These are phyloP conservation scores for Acipenser transmontanus DNA, from an alignment of 2,797 vertebrate genomes.

Conservation along the genomic window DNA sequence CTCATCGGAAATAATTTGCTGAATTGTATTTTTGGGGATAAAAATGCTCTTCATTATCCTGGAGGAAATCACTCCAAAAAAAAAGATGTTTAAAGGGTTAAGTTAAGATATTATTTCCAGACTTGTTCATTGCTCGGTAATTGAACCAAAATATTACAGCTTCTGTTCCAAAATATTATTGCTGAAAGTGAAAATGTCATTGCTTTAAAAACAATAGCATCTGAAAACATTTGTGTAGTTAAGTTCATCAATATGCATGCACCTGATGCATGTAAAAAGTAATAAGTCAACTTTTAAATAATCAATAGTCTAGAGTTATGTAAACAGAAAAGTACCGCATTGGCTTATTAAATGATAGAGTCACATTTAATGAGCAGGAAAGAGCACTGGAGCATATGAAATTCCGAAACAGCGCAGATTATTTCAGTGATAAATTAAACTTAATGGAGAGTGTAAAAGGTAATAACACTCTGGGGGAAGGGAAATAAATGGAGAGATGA, in stretches of 20 bases:
- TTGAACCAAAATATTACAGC: too few species aligned
- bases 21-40: too few species aligned
- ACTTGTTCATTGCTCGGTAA: too few species aligned
- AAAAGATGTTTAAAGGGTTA: too few species aligned
- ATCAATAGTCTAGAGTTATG: slow-evolving; percentile 25
- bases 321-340: slow-evolving; percentile 61
- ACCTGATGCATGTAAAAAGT: slow-evolving; percentile 2
- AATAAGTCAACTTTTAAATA: slow-evolving; percentile 10
- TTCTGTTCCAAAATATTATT: too few species aligned
- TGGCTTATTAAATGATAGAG: slow-evolving; percentile 72
- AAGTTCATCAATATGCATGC: not conserved
- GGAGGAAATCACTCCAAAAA: too few species aligned
- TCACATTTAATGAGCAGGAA: slow-evolving; percentile 69
- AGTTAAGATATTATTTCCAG: too few species aligned
- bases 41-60: too few species aligned
- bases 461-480: slow-evolving; percentile 63
- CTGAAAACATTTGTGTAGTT: not conserved
- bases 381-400: slow-evolving; percentile 60
- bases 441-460: slow-evolving; percentile 76
- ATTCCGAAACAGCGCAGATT: slow-evolving; percentile 70
- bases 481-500: slow-evolving; percentile 65
- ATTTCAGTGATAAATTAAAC: slow-evolving; percentile 70
- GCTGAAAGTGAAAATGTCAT: too few species aligned
- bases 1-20: too few species aligned
- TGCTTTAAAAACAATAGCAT: too few species aligned